Conservation (phyloP, 30 jellyfish, hydroid and myxozoan genomes). For the Phacellophora camtschatica region DNA sequence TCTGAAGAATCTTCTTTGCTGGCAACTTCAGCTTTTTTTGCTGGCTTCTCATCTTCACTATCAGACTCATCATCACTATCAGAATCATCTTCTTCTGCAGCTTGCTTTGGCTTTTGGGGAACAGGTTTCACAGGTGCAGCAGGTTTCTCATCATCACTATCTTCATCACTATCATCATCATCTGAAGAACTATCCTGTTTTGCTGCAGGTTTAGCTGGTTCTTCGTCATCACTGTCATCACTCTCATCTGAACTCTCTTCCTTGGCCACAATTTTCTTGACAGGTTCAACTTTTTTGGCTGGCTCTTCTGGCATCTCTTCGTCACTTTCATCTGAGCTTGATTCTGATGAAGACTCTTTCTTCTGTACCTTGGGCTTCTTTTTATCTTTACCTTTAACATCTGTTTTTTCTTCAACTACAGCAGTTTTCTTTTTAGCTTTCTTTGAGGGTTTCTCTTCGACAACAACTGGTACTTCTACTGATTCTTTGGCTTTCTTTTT, state of each 20-base stretch:
- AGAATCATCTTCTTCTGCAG: constrained; percentile 26
- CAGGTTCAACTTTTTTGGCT: neutral
- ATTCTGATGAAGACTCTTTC: neutral
- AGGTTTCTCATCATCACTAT: constrained; percentile 61
- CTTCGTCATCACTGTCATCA: constrained; percentile 19
- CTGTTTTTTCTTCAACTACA: neutral
- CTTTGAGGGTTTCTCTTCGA: no score
- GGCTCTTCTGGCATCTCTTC: neutral
- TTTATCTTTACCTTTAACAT: neutral
- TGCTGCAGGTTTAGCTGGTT: constrained; percentile 32
- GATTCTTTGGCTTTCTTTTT: no score
- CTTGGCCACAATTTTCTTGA: neutral
- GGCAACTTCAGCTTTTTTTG: constrained; percentile 18
- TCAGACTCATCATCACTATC: constrained; percentile 42
- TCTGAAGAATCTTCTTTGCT: constrained; percentile 15
- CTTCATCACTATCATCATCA: constrained; percentile 58
- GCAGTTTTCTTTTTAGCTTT: constrained; percentile 23
- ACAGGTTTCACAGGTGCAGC: constrained; percentile 16
- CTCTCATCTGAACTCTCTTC: constrained; percentile 67
- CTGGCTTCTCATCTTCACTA: constrained; percentile 21
- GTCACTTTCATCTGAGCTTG: neutral
- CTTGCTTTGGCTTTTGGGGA: constrained; percentile 13
- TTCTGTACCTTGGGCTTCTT: constrained; percentile 24
- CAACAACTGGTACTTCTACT: no score
- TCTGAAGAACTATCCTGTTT: constrained; percentile 23